Evolutionary conservation across 2,888 invertebrate genomes (phyloP), one percentile per base, ranked within the genome.

Genomic region (Erannis defoliaria): DNA sequence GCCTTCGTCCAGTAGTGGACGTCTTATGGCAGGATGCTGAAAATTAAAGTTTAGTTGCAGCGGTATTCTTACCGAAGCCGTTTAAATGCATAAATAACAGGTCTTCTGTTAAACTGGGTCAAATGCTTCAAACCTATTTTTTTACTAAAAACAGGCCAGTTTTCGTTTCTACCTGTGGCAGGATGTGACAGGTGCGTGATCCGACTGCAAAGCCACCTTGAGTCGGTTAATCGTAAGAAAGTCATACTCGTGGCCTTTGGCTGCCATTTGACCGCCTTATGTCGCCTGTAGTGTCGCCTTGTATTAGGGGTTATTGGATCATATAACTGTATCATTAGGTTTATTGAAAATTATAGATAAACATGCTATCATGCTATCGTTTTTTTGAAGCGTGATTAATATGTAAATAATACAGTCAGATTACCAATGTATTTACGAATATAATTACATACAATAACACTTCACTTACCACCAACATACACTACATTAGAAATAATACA

Each of bases 101-200:
- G 1, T 14, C 9, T 8, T 3, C 1, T 38, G 14, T 9, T 16
- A 38, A 38, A 38, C 38, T 18, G 38, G 6, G 16, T 16, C 16
- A 43, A 43, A 43, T 23, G 5, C n/a, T 19, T 19, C 40, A 40
- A 45, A 29, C 26, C n/a, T 29, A 1, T 9, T 16, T 29, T 29
- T 26, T 26, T 14, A 16, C 14, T 19, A 40, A 40, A 51, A 51
- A 12, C 29, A 40, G 40, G 29, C 26, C 40, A 51, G 40, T 19
- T 29, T 18, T 49, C 18, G 37, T 50, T 33, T 21, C 49, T 62
- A 62, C 62, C 62, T 62, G 62, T 18, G 29, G 29, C 62, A 57
- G 62, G 57, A 62, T 16, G 62, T 51, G 56, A 21, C 55, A 62
- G 60, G 55, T 51, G 51, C 55, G 55, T 62, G 62, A 40, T 55